Evolutionary conservation across 2,888 invertebrate species (phyloP), one percentile per base, ranked within the genome.

Genomic region (Lycophotia porphyrea): DNA sequence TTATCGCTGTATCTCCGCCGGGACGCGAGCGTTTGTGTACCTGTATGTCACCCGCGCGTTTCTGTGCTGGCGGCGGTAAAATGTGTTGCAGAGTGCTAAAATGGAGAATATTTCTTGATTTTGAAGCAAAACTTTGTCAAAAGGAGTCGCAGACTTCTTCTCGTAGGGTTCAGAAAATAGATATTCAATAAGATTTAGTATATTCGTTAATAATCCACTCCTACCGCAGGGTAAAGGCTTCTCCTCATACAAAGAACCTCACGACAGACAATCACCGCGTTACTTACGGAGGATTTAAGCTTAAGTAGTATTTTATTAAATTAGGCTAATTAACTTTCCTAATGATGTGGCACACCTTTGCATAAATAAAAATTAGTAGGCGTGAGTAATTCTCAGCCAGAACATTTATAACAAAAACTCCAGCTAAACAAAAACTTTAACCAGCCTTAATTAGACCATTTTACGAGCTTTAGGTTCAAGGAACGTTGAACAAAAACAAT

Each of bases 401-500:
- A 67, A 52, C 39, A 58, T 63, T 34, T 42, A 15, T 31, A 66
- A 78, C 39, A 60, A 78, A 69, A 79, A 76, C 42, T 52, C 31
- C n/a, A 66, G n/a, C 55, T n/a, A 61, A 76, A 80, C 73, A 81
- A 81, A 67, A 76, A 76, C 68, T 42, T 49, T 75, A 63, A 69
- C 67, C 47, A 49, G 24, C 31, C 24, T 27, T 71, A 76, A 83
- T 82, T 85, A 76, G 31, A 64, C 42, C 24, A 55, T 71, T 85
- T 72, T 69, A 77, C 71, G 73, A 85, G 65, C 71, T 65, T 65
- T 21, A 60, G 31, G 63, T 49, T 82, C 58, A 74, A 69, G 64
- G 82, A 71, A 76, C 64, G 60, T 47, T 55, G 55, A 72, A 71
- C 76, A 79, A 83, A 74, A 83, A 83, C 86, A 66, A 78, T 85